Base-by-base conservation (phyloP, 2,888 invertebrate species). In the Drosophila falleni region DNA sequence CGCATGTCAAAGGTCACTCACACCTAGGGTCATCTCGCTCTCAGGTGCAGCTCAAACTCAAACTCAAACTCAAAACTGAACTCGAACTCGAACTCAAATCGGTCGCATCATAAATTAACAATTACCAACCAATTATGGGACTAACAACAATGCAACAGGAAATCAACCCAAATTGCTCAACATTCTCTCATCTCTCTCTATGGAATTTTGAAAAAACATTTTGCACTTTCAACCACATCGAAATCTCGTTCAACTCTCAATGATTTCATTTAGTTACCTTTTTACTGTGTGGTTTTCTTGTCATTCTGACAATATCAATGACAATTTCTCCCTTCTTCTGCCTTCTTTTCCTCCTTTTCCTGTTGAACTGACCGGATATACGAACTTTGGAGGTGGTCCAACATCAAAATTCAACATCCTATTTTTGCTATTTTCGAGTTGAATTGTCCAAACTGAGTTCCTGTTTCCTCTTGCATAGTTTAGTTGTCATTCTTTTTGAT, bases 1-100 rank as follows among this genome's bases (percentile, higher is more conserved):
- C 50, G 23, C 15, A 37, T 74, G 74, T 67, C 79, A 82, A 85
- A 87, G 89, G 89, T 90, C 90, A 89, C 70, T 88, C 89, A 84
- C 87, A 74, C 78, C 23, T 26, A 44, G 55, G 65, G 33, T 47
- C 71, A 67, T n/a, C 33, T 44, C 29, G 74, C 55, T 73, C 55
- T 73, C 74, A 78, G 70, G 56, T 74, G 73, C 65, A 31, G 33
- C 37, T 37, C 37, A 37, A 23, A 23, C 23, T 23, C 23, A 23
- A 23, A 23, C 23, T 31, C 29, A 1, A 8, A 8, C 6, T 29
- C 31, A 2, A 9, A 2, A n/a, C n/a, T n/a, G n/a, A 23, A 23
- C 23, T 31, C 29, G 0, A 8, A 8, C 6, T 29, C 31, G 9
- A 9, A 2, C 31, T 31, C 29, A 1, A 6, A 11, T 15, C 42